Evolutionary conservation across 1,140 invertebrate genomes (phyloP), one percentile per base, ranked within the genome.

Genomic region (Sminthurinus signatus): DNA sequence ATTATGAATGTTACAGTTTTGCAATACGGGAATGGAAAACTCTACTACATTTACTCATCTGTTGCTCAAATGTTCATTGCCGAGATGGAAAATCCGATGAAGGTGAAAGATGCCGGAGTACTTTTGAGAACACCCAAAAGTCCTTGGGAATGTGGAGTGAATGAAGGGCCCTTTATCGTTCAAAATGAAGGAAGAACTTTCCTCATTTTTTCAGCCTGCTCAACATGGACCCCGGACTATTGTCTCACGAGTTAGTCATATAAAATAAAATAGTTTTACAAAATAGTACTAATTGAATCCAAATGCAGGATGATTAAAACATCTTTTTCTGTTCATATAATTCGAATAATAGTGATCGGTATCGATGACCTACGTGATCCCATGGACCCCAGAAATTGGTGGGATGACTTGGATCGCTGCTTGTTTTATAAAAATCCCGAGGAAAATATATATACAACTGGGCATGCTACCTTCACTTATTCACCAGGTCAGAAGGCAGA

Each of bases 361-460:
- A 65, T 69, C 21, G 67, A 69, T 36, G 52, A 63, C 27, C 27
- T 62, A 17, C 31, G 44, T 31, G 67, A 69, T 51, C 67, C 67
- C 3, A 12, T 62, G 36, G 48, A 43, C 50, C 39, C 59, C 1
- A 21, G 27, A 1, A 69, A 69, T 55, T 69, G 67, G 67, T 69
- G 67, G 67, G 50, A 46, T 28, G 46, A 44, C 1, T 21, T 27
- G 15, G n/a, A n/a, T n/a, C n/a, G 50, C 42, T 59, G 48, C 42
- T 65, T 71, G 0, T 68, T 71, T 23, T 71, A 63, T 65, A 65
- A 62, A 48, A 71, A 71, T 43, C 65, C 68, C 43, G 59, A 50
- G 10, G 60, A 58, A 23, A 21, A 25, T 15, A 63, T 69, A 4
- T 69, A 43, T 60, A 62, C 62, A 12, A 46, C 50, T 0, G 64